Evolutionary conservation across 92 coral and sea anemone genomes (phyloP).

Genomic region (Montipora capitata): DNA sequence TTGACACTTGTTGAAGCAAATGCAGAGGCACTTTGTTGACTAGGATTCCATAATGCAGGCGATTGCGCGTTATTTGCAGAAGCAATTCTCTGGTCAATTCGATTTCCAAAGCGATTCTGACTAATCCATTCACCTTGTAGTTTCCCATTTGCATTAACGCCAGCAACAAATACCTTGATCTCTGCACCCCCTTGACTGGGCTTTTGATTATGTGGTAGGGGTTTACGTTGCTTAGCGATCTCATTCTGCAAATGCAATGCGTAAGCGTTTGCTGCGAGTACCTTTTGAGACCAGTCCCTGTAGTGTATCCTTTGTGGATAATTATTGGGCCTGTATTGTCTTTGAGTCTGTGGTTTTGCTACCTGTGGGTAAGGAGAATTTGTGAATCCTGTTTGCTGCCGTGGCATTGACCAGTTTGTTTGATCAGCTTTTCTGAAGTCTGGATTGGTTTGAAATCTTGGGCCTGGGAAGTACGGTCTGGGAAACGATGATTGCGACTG

Average conservation of each 20-base stretch:
- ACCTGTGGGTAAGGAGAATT: neutral
- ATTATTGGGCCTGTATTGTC: slow-evolving; percentile 17
- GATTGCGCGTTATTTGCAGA: neutral
- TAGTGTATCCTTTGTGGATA: slow-evolving; percentile 48
- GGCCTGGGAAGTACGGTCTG: slow-evolving; percentile 7
- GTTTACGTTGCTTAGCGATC: neutral
- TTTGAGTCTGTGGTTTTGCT: slow-evolving; percentile 5
- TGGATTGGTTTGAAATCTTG: slow-evolving; percentile 27
- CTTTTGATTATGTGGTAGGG: neutral
- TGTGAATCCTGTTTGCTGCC: neutral
- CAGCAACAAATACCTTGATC: slow-evolving; percentile 49
- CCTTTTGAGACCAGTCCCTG: slow-evolving; percentile 83
- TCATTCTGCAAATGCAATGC: slow-evolving; percentile 6
- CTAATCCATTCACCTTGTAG: slow-evolving; percentile 19
- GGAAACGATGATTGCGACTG: neutral
- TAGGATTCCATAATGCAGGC: neutral
- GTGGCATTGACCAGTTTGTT: neutral
- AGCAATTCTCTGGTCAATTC: slow-evolving; percentile 13
- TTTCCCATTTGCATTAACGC: slow-evolving; percentile 20
- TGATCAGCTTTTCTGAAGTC: neutral
- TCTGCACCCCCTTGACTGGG: slow-evolving; percentile 21
- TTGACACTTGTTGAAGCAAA: neutral
- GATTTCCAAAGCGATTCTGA: neutral
- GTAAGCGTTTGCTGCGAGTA: slow-evolving; percentile 21
- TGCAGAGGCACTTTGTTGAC: neutral